Evolutionary conservation across 2,797 vertebrate species (phyloP).

Genomic region (Anisognathus igniventris): DNA sequence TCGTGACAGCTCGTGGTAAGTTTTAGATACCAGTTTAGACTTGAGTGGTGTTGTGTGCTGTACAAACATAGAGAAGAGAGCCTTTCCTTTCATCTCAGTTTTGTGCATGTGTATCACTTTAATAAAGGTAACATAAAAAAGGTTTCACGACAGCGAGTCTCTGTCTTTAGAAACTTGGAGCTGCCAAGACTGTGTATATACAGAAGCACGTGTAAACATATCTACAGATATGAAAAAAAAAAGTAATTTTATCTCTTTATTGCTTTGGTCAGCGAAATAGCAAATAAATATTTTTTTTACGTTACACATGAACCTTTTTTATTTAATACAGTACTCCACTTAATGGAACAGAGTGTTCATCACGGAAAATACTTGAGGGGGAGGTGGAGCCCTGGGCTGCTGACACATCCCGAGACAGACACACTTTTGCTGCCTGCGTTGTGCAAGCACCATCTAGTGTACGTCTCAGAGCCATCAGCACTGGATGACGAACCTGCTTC

Average conservation of each 20-base stretch:
- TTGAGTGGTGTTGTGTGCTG: background rate
- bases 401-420: background rate
- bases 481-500: accelerated
- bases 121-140: background rate
- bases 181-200: background rate
- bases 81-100: background rate
- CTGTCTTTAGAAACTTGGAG: background rate
- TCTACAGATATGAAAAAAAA: background rate
- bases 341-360: background rate
- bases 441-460: conserved; percentile 71
- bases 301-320: accelerated
- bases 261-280: background rate
- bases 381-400: background rate
- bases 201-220: background rate
- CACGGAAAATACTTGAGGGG: background rate
- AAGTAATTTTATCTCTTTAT: background rate
- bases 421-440: background rate
- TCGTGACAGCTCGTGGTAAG: accelerated
- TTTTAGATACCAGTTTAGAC: background rate
- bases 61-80: accelerated
- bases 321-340: background rate
- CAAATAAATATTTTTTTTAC: background rate
- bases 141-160: accelerated
- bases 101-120: background rate
- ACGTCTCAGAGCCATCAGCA: background rate